A percentile compares a stretch with the other conserved stretches of the same genome.
phyloP scores from a whole-genome alignment of 2,888 invertebrate genomes.

The Andrena trimmerana region DNA sequence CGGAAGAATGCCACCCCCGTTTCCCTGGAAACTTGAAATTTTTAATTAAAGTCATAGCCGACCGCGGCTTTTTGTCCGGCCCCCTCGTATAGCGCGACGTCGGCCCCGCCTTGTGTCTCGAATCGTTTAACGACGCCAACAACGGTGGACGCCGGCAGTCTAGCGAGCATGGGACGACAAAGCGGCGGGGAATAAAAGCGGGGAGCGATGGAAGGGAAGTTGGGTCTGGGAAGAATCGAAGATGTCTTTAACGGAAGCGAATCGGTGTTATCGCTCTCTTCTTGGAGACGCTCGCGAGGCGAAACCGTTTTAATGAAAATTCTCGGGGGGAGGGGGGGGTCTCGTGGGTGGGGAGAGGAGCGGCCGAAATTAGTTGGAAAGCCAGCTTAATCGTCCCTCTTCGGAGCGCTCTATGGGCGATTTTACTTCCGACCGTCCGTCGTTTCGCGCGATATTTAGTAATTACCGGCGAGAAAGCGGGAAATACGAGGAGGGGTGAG shows the following conservation, averaged over 20 bases:
- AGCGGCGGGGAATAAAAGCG: background rate
- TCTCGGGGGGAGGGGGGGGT: background rate
- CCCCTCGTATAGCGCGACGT: background rate
- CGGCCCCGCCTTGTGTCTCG: background rate
- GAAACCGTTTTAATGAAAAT: conserved; percentile 46
- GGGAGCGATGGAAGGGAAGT: background rate
- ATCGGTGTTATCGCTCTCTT: background rate
- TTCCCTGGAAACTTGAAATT: conserved; percentile 52
- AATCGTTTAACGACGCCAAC: conserved; percentile 31
- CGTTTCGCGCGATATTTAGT: conserved; percentile 60
- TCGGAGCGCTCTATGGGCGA: background rate
- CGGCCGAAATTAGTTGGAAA: conserved; percentile 38
- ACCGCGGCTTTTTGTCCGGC: conserved; percentile 31
- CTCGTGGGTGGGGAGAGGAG: conserved; percentile 7
- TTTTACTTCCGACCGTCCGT: background rate
- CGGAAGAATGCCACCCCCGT: conserved; percentile 6
- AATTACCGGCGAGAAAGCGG: conserved; percentile 41
- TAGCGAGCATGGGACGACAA: background rate
- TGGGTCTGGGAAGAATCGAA: background rate
- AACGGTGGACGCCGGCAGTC: background rate
- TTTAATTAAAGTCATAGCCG: conserved; percentile 57
- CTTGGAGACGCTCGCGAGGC: background rate
- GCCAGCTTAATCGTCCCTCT: conserved; percentile 36
- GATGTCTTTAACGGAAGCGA: background rate
- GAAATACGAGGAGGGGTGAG: conserved; percentile 19